Percentiles rank a stretch among this genome's conserved stretches.
Evolutionary conservation across 2,888 invertebrate species (phyloP).

Genomic region (Drosophila conformis): DNA sequence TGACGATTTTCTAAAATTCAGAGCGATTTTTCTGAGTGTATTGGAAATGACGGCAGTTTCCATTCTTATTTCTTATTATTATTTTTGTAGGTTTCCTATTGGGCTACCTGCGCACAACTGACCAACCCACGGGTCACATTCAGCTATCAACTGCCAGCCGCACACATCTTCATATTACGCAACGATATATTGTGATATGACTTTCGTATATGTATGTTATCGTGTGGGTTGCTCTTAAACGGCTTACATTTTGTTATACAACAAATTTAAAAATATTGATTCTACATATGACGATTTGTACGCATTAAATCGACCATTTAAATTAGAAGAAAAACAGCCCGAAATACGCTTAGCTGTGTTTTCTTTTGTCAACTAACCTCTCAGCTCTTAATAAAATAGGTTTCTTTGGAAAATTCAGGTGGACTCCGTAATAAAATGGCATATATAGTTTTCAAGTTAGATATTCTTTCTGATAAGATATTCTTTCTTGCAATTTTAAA

Average conservation of each 20-base stretch:
- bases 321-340: not conserved
- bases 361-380: not conserved
- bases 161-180: not conserved
- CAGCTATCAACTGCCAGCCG: too few relatives aligned
- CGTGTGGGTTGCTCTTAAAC: not conserved
- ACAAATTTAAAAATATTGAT: not conserved
- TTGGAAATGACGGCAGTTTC: conserved; percentile 16
- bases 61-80: not conserved
- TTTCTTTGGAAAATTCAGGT: not conserved
- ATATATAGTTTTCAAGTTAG: not conserved
- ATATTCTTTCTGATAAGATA: not conserved
- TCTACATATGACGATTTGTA: not conserved
- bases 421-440: too few relatives aligned
- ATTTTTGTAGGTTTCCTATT: not conserved
- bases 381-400: not conserved
- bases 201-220: not conserved
- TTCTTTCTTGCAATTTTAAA: not conserved
- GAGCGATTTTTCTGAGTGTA: not conserved
- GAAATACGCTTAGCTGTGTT: not conserved
- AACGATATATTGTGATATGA: not conserved
- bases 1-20: not conserved
- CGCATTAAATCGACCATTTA: not conserved
- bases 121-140: not conserved
- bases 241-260: not conserved
- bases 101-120: conserved; percentile 30